Conservation (phyloP, 2,113 vertebrate species). For the Agapornis roseicollis region DNA sequence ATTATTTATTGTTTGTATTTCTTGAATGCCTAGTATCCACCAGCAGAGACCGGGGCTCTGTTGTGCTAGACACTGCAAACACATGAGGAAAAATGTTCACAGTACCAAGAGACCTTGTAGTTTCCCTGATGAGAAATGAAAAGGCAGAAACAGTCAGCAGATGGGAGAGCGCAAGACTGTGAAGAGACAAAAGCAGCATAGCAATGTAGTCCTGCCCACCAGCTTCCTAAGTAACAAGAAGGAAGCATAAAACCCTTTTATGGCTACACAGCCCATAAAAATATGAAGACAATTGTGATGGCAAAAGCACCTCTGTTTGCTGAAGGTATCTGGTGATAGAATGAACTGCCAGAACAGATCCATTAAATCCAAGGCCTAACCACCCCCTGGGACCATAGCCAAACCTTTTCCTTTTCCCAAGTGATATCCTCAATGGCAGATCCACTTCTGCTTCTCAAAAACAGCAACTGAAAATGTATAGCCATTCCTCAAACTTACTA, state of each 20-base stretch:
- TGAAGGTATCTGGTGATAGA: background rate
- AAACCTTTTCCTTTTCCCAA: background rate
- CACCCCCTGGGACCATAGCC: background rate
- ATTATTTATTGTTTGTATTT: slow-evolving; percentile 9
- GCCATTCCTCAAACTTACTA: background rate
- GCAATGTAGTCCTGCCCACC: background rate
- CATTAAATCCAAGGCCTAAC: background rate
- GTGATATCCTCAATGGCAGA: background rate
- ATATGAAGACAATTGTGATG: background rate
- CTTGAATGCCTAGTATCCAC: background rate
- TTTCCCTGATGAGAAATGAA: background rate
- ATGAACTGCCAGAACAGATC: background rate
- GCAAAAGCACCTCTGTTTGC: background rate
- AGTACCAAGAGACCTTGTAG: background rate
- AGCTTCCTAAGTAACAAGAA: background rate
- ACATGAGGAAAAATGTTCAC: background rate
- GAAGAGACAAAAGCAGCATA: background rate
- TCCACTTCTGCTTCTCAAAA: background rate
- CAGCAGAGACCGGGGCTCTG: background rate
- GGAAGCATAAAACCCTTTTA: background rate
- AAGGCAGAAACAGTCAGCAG: background rate
- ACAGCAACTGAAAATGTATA: background rate
- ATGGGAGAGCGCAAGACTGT: background rate
- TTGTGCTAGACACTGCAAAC: background rate
- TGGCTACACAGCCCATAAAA: background rate